These are phyloP conservation scores for Tapera naevia DNA, from an alignment of 2,797 vertebrate genomes.

Conservation along the genomic window DNA sequence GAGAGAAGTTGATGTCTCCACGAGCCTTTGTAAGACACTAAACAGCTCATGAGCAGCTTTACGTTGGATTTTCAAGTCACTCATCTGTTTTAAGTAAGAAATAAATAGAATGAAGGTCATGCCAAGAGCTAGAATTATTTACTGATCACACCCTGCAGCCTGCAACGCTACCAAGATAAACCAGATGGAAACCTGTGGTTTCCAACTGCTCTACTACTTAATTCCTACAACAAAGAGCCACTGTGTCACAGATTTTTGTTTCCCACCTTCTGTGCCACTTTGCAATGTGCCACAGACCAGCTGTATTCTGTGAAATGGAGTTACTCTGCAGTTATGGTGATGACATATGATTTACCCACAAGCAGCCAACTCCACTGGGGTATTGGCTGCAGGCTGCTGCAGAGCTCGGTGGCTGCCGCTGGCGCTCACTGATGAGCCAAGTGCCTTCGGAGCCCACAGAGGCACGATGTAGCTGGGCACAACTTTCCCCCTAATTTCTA, in stretches of 20 bases:
- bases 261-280: not conserved
- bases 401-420: accelerated
- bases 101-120: not conserved
- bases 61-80: constrained; percentile 67
- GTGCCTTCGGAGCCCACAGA: not conserved
- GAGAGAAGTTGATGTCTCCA: not conserved
- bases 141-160: not conserved
- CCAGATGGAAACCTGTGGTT: not conserved
- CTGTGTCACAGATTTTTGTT: not conserved
- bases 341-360: not conserved
- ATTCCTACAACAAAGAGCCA: not conserved
- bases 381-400: not conserved
- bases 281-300: not conserved
- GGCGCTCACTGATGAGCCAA: accelerated
- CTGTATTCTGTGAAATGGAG: not conserved
- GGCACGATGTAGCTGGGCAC: accelerated
- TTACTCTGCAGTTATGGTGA: not conserved
- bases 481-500: not conserved
- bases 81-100: constrained; percentile 63
- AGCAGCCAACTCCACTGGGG: not conserved
- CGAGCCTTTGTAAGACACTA: constrained; percentile 29
- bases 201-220: not conserved
- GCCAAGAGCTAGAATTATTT: not conserved
- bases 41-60: constrained; percentile 73
- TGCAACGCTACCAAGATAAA: not conserved